Base-by-base conservation (phyloP, 2,797 vertebrate species). In the Lepus townsendii region DNA sequence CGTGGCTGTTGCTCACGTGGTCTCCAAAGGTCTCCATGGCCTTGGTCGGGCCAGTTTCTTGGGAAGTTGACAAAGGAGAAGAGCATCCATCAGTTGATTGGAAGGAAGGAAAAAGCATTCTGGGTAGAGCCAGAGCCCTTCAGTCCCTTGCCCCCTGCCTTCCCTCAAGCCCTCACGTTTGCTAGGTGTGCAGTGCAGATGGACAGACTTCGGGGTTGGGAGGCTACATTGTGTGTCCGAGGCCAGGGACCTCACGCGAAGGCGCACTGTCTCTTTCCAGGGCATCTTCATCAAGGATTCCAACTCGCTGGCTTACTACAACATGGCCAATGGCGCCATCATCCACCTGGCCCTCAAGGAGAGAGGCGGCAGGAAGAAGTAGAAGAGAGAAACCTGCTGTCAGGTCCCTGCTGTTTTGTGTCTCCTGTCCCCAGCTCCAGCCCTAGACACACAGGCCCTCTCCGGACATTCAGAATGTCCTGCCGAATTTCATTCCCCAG, bases 281-380 rank as follows among this genome's bases (percentile, higher is more conserved):
- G 99, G 99, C n/a, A 99, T 99, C 97, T 99, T 99, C 98, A 99
- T 99, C 98, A 99, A 99, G 97, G 99, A 99, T 96, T 99, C 99
- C 14, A 99, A 99, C 98, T 99, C 99, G 0, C 97, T 99, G 99
- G 99, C 99, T 42, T 99, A 99, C 96, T 99, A 99, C 98, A 99
- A 99, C 97, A 99, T 99, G 99, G 99, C 93, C 5, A 99, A 98
- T 0, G 99, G 99, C 8, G 99, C 99, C 0, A 87, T 99, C 88
- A 99, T 99, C 97, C 99, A 99, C 97, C 97, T 99, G 98, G 99
- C 99, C 0, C 98, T 99, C 97, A 99, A 99, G 95, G 99, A 99
- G 97, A 99, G 99, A 99, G 99, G 99, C 66, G 99, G 99, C 96
- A 99, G 99, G 91, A 99, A 99, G 99, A 99, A 99, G 96, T 99